Base-by-base conservation (phyloP, 1,140 invertebrate genomes). In the Musca domestica region DNA sequence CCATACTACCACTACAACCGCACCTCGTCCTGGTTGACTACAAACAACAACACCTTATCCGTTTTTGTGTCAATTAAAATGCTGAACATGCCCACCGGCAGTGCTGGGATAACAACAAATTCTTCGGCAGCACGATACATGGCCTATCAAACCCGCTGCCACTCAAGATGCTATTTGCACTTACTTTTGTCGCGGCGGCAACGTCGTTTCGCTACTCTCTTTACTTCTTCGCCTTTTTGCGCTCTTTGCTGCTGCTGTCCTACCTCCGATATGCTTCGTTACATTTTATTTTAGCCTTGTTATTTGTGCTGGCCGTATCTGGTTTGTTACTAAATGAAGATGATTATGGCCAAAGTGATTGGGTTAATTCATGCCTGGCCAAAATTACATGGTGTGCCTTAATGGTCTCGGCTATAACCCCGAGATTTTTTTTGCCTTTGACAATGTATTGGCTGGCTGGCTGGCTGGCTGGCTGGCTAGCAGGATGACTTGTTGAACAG, bases 31-130 rank as follows among this genome's bases (percentile, higher is more conserved):
- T 5, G 41, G 15, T 9, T 46, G 15, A 6, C 48, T 4, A 19
- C 48, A 20, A 51, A 51, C 5, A 51, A 51, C 48, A 51, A 2
- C n/a, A 51, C 27, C 30, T 61, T 61, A 61, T 61, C 56, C 65
- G 17, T n/a, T 41, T 54, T 34, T 34, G 65, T 66, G 65, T 66
- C 65, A 52, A 51, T 66, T 51, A 52, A 47, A 54, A 54, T 66
- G 65, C 65, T 47, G 41, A 54, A 51, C 27, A 48, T 66, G 65
- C 65, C 65, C 65, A 66, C 65, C 65, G 51, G 49, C 65, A 66
- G 34, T 49, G 65, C 48, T 54, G 48, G 27, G 65, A 66, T 66
- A 52, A 52, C 48, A 49, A 66, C 65, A 66, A 66, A 66, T 66
- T 66, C 65, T 54, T 54, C 65, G 47, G 48, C 49, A 66, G 47